A percentile compares a stretch with the other conserved stretches of the same genome.
These are phyloP conservation scores for Tachuris rubrigastra DNA, from an alignment of 2,113 vertebrate species.

Conservation along the genomic window DNA sequence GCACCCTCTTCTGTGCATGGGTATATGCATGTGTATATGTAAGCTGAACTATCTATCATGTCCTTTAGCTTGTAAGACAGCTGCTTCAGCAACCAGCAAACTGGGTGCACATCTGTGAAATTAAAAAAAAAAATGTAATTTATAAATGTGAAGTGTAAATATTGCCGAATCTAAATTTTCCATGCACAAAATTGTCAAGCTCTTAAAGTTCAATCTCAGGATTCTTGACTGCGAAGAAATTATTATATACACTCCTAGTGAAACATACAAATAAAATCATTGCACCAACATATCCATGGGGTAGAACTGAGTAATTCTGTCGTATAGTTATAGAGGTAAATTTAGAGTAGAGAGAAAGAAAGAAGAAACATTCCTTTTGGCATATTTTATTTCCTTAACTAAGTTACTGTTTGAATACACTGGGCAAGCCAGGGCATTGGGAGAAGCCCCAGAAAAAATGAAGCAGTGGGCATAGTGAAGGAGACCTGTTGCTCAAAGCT, in stretches of 20 bases:
- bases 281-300: background rate
- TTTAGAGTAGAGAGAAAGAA: background rate
- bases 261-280: background rate
- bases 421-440: background rate
- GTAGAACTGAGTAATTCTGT: background rate
- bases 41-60: background rate
- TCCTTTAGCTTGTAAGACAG: background rate
- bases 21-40: background rate
- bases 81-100: background rate
- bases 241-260: background rate
- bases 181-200: background rate
- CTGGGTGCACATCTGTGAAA: background rate
- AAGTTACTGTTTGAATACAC: background rate
- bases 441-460: conserved; percentile 10
- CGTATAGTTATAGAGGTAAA: background rate
- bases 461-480: background rate
- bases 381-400: background rate
- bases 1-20: background rate
- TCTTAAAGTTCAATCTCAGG: background rate
- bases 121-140: background rate
- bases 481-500: conserved; percentile 1
- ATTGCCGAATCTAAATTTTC: background rate
- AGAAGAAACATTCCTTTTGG: background rate
- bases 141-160: background rate
- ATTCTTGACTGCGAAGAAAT: background rate